phyloP scores from a whole-genome alignment of 2,888 invertebrate genomes.

The Disparrhopalites patrizii region DNA sequence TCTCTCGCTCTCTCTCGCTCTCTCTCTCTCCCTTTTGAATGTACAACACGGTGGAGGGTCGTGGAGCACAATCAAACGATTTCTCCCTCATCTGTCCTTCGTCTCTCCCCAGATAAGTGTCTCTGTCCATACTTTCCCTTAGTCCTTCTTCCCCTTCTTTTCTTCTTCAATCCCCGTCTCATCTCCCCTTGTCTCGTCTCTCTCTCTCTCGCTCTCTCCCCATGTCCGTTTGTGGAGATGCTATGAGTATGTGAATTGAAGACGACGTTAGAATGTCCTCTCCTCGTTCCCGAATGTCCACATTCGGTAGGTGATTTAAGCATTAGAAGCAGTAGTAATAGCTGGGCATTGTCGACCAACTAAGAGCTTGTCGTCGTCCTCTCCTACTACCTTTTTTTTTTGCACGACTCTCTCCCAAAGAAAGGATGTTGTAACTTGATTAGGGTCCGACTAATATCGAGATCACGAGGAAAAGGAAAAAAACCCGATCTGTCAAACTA shows the following conservation, averaged over 20 bases:
- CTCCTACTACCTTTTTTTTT: constrained; percentile 22
- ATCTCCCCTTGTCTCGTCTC: constrained; percentile 6
- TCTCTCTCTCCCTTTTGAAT: not conserved
- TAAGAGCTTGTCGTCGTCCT: constrained; percentile 18
- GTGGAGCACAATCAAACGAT: constrained; percentile 25
- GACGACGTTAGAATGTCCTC: no score
- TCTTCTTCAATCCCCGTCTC: not conserved
- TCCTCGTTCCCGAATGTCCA: not conserved
- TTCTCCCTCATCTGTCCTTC: constrained; percentile 5
- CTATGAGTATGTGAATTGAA: no score
- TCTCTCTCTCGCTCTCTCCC: not conserved
- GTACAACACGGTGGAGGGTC: constrained; percentile 9
- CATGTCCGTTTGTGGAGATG: no score
- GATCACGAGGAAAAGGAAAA: constrained; percentile 36
- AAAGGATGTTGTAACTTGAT: constrained; percentile 41
- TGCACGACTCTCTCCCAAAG: constrained; percentile 14
- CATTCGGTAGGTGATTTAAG: not conserved
- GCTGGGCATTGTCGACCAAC: constrained; percentile 1
- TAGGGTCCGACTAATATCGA: constrained; percentile 43
- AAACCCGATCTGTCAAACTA: constrained; percentile 44
- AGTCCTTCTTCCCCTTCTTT: constrained; percentile 5
- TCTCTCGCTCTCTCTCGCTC: no score
- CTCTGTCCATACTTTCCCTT: constrained; percentile 7
- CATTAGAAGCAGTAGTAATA: constrained; percentile 1
- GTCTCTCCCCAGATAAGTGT: not conserved